These are phyloP conservation scores for Sebastes reedi DNA, from an alignment of 2,797 vertebrate species.

Conservation along the genomic window DNA sequence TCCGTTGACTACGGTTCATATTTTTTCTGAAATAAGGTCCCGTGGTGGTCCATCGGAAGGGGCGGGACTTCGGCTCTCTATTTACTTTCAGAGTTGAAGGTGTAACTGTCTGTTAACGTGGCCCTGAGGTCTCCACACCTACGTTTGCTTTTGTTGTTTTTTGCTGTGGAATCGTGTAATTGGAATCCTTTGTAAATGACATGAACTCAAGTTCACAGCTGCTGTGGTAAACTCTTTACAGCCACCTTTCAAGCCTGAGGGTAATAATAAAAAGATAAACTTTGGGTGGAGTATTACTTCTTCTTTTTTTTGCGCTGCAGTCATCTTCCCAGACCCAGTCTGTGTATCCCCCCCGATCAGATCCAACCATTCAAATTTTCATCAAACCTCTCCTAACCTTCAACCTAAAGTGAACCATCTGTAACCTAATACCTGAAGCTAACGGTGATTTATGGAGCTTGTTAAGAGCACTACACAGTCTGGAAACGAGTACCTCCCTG, in stretches of 20 bases:
- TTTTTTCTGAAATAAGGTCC: too few species aligned
- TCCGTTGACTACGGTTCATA: too few species aligned
- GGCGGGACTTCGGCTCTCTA: too few species aligned
- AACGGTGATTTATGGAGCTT: slow-evolving; percentile 17
- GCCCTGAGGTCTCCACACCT: not conserved
- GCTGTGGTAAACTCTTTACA: not conserved
- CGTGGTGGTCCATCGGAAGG: too few species aligned
- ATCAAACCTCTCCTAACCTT: slow-evolving; percentile 5
- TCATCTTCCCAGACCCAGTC: not conserved
- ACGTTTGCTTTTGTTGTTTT: not conserved
- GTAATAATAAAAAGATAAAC: not conserved
- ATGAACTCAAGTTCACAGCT: not conserved
- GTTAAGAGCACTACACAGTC: not conserved
- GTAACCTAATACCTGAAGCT: slow-evolving; percentile 5
- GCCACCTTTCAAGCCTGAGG: not conserved
- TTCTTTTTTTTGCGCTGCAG: not conserved
- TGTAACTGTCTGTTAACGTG: not conserved
- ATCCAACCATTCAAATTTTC: not conserved
- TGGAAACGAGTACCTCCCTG: not conserved
- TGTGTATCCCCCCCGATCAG: not conserved
- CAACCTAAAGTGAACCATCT: not conserved
- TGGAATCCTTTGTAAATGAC: not conserved
- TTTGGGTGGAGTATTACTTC: not conserved
- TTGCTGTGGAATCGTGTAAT: not conserved
- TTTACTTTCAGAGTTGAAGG: not conserved